These are phyloP conservation scores for Onychostruthus taczanowskii DNA, from an alignment of 2,113 vertebrate species.

Conservation along the genomic window DNA sequence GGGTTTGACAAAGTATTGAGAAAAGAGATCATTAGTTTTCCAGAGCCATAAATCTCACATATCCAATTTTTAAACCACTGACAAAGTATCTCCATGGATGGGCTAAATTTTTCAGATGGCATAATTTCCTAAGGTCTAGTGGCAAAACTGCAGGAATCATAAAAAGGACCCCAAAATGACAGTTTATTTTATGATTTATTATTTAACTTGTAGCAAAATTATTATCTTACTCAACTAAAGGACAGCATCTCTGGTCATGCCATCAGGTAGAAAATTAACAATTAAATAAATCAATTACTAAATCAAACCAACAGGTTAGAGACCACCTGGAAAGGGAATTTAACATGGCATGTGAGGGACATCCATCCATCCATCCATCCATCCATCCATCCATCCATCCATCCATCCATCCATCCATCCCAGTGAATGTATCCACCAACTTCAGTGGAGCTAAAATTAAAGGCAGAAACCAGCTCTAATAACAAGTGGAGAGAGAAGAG, in stretches of 20 bases:
- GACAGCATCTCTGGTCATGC: neutral
- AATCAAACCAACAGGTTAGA: neutral
- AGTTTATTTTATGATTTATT: conserved; percentile 3
- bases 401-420: neutral
- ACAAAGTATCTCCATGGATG: conserved; percentile 62
- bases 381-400: no score
- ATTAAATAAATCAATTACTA: neutral
- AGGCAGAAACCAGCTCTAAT: neutral
- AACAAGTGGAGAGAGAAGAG: neutral
- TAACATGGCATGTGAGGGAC: neutral
- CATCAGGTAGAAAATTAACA: neutral
- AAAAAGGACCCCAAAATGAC: neutral
- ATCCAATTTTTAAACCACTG: conserved; percentile 61
- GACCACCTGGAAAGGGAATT: neutral
- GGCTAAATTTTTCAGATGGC: conserved; percentile 46
- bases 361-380: neutral
- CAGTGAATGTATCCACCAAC: neutral
- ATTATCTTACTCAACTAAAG: neutral
- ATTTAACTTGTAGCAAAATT: neutral
- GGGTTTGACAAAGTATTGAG: conserved; percentile 54
- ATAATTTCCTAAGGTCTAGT: conserved; percentile 34
- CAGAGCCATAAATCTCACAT: conserved; percentile 26
- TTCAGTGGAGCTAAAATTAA: neutral
- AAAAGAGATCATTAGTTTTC: conserved; percentile 52
- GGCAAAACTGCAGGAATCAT: neutral